Percentiles rank a stretch among this genome's conserved stretches.
phyloP scores from a whole-genome alignment of 2,888 invertebrate species.

The Parascotia fuliginaria region DNA sequence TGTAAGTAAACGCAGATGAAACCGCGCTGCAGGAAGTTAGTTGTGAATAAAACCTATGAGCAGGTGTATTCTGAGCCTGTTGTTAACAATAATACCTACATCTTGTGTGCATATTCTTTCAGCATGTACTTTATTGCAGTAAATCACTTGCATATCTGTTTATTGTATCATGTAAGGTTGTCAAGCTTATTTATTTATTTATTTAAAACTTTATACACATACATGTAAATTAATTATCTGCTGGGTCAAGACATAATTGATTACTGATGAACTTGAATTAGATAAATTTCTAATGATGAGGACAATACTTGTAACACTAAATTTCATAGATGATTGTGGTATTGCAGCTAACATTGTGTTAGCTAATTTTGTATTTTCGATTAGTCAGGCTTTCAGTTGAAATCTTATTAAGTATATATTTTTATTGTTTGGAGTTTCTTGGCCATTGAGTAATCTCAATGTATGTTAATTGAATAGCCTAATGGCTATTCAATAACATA shows the following conservation, averaged over 20 bases:
- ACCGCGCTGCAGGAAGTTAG: background rate
- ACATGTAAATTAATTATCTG: too few relatives aligned
- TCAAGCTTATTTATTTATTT: slow-evolving; percentile 26
- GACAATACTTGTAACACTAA: background rate
- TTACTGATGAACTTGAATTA: slow-evolving; percentile 14
- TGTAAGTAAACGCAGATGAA: too few relatives aligned
- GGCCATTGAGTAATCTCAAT: too few relatives aligned
- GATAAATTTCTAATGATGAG: slow-evolving; percentile 15
- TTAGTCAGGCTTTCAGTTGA: too few relatives aligned
- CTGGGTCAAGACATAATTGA: slow-evolving; percentile 25
- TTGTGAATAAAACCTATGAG: background rate
- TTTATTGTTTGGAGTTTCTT: too few relatives aligned
- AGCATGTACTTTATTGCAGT: slow-evolving; percentile 1
- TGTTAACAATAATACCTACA: background rate
- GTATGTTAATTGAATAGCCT: too few relatives aligned
- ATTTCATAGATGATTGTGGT: background rate
- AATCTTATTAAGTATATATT: too few relatives aligned
- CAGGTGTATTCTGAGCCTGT: background rate
- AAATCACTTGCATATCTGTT: slow-evolving; percentile 8
- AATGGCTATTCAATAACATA: too few relatives aligned
- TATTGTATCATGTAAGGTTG: slow-evolving; percentile 9
- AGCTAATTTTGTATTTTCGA: too few relatives aligned
- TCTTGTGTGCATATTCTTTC: slow-evolving; percentile 5
- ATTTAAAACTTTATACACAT: too few relatives aligned
- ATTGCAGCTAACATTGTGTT: too few relatives aligned